A percentile compares a stretch with the other conserved stretches of the same genome.
These are phyloP conservation scores for Sebastes alutus DNA, from an alignment of 2,797 vertebrate genomes.

Conservation along the genomic window DNA sequence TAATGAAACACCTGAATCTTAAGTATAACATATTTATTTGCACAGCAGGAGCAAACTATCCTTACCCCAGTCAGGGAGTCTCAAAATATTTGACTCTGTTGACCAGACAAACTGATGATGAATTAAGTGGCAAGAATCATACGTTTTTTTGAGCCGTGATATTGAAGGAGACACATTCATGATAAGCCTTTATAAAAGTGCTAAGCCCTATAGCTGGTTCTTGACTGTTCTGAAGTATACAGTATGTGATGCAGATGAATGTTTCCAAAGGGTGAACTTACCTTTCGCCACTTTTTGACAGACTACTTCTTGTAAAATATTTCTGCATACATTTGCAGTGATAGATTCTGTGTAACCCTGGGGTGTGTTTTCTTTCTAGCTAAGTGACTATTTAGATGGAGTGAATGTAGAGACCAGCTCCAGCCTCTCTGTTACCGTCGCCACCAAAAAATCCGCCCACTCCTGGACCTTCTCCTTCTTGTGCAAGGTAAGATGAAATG, in stretches of 20 bases:
- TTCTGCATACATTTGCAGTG: not conserved
- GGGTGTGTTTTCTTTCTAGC: conserved; percentile 70
- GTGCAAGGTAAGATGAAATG: conserved; percentile 89
- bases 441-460: conserved; percentile 95
- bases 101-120: not conserved
- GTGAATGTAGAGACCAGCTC: conserved; percentile 94
- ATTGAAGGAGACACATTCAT: not conserved
- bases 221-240: not conserved
- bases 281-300: not conserved
- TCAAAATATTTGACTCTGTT: not conserved
- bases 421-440: conserved; percentile 93
- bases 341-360: not conserved
- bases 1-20: not conserved
- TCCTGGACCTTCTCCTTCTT: conserved; percentile 96
- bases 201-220: no score
- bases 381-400: conserved; percentile 95
- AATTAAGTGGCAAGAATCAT: not conserved
- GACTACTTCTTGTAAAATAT: not conserved
- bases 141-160: not conserved
- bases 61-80: not conserved
- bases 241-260: not conserved
- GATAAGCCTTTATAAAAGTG: not conserved
- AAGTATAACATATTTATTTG: not conserved
- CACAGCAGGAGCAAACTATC: not conserved
- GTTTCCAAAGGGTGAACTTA: not conserved